Evolutionary conservation across 2,888 invertebrate species (phyloP).

Genomic region (Andrena chrysosceles): DNA sequence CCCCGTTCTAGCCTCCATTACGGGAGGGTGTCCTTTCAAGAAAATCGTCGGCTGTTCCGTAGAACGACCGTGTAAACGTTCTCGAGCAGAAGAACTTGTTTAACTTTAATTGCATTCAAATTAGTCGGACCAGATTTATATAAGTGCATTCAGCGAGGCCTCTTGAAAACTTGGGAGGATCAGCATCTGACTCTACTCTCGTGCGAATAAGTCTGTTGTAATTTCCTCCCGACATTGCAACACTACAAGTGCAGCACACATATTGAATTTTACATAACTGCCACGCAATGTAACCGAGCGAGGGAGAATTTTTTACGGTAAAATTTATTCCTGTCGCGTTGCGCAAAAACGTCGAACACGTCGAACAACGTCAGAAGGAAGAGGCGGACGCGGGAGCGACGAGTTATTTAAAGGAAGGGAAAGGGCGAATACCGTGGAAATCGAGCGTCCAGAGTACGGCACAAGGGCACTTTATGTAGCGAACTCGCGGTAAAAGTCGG

Average conservation of each 20-base stretch:
- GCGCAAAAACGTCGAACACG: constrained; percentile 25
- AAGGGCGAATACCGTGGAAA: constrained; percentile 64
- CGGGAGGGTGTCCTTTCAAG: constrained; percentile 44
- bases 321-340: too few species aligned
- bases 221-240: too few species aligned
- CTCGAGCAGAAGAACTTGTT: constrained; percentile 30
- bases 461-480: constrained; percentile 65
- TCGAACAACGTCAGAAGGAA: constrained; percentile 18
- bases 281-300: too few species aligned
- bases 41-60: constrained; percentile 39
- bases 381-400: constrained; percentile 11
- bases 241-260: too few species aligned
- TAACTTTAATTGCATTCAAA: constrained; percentile 44
- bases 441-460: constrained; percentile 60
- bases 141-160: not conserved
- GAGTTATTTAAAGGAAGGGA: constrained; percentile 48
- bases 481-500: constrained; percentile 55
- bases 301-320: too few species aligned
- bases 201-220: not conserved
- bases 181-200: not conserved
- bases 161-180: not conserved
- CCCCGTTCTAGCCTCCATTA: constrained; percentile 48
- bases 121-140: constrained; percentile 3
- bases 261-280: too few species aligned
- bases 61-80: constrained; percentile 56